phyloP scores from a whole-genome alignment of 2,888 invertebrate genomes.

The Cancer borealis region DNA sequence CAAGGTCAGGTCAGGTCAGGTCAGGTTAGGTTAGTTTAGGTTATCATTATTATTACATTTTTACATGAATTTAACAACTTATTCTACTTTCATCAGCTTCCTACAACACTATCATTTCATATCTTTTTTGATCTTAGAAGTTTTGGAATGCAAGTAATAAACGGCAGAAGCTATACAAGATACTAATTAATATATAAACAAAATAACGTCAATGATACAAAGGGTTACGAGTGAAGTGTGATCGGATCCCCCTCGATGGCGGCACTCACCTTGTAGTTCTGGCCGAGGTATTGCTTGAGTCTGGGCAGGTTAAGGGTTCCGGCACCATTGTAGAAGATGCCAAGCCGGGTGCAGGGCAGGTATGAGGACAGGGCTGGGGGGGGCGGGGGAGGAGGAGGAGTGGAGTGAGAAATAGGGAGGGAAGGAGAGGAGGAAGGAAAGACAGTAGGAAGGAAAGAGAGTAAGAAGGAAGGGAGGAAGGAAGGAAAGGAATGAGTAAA shows the following conservation, averaged over 20 bases:
- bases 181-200: too few species aligned
- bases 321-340: constrained; percentile 66
- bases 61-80: too few species aligned
- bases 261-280: constrained; percentile 50
- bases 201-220: too few species aligned
- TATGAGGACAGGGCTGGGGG: neutral
- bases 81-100: too few species aligned
- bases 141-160: too few species aligned
- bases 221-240: neutral
- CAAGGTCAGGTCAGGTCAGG: neutral
- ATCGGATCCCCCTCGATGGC: neutral
- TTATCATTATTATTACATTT: too few species aligned
- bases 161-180: too few species aligned
- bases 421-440: neutral
- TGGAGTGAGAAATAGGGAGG: neutral
- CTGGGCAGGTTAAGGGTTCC: constrained; percentile 55
- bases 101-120: too few species aligned
- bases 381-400: neutral
- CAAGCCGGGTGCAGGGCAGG: constrained; percentile 48
- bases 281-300: constrained; percentile 54
- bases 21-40: neutral
- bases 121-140: too few species aligned
- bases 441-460: neutral
- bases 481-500: too few species aligned
- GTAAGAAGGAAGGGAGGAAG: neutral